A percentile compares a stretch with the other conserved stretches of the same genome.
Evolutionary conservation across 2,888 invertebrate species (phyloP).

Genomic region (Amphipoea lucens): DNA sequence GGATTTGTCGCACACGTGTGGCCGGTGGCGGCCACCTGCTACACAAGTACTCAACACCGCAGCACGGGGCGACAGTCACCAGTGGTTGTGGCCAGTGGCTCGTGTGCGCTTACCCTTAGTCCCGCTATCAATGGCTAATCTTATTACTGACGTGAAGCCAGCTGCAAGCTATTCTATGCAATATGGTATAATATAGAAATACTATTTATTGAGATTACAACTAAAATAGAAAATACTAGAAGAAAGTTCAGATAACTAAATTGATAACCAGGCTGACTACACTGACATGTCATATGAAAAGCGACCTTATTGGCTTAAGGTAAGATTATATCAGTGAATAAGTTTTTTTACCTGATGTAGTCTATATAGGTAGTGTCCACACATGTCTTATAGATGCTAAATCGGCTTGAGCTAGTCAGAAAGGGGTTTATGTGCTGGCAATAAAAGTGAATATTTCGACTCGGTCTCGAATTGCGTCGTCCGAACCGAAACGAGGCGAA

Average conservation of each 20-base stretch:
- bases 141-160: background rate
- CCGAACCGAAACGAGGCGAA: background rate
- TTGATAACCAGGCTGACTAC: background rate
- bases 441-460: background rate
- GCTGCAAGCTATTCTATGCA: background rate
- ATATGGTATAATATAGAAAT: background rate
- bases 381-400: background rate
- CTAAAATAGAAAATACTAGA: background rate
- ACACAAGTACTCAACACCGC: too few species aligned
- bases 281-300: background rate
- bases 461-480: background rate
- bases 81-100: too few species aligned
- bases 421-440: background rate
- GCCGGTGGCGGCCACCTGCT: too few species aligned
- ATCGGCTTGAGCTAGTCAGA: background rate
- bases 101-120: too few species aligned
- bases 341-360: background rate
- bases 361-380: background rate
- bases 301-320: background rate
- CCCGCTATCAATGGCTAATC: background rate
- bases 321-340: background rate
- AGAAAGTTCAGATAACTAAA: background rate
- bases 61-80: too few species aligned
- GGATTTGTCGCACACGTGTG: too few species aligned
- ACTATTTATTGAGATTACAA: background rate